phyloP scores from a whole-genome alignment of 2,888 invertebrate genomes.

The Aleiodes leptofemur region DNA sequence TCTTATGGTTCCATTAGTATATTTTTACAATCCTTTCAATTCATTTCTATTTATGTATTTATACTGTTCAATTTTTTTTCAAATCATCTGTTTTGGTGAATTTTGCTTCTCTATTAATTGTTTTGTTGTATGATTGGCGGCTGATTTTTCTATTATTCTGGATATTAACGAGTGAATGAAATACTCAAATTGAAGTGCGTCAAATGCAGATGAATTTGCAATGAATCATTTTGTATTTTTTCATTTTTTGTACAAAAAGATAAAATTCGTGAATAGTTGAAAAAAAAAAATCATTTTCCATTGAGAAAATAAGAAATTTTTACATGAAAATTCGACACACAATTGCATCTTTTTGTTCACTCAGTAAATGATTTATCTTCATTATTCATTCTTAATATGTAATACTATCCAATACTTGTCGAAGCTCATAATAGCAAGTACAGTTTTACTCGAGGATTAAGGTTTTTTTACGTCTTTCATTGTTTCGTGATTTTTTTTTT shows the following conservation, averaged over 20 bases:
- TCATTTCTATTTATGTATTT: background rate
- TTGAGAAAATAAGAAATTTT: no score
- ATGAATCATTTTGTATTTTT: background rate
- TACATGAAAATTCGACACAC: conserved; percentile 10
- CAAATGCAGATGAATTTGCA: conserved; percentile 25
- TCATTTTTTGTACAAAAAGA: conserved; percentile 26
- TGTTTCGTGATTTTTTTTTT: conserved; percentile 10
- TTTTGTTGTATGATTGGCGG: conserved; percentile 37
- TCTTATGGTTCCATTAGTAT: conserved; percentile 26
- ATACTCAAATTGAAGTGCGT: conserved; percentile 28
- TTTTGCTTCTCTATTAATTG: conserved; percentile 4
- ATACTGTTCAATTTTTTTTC: no score
- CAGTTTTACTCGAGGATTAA: conserved; percentile 68
- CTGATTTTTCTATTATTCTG: conserved; percentile 16
- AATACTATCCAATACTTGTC: conserved; percentile 74
- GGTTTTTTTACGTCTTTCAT: conserved; percentile 48
- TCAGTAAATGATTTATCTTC: conserved; percentile 14
- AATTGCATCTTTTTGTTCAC: conserved; percentile 36
- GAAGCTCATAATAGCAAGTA: conserved; percentile 73
- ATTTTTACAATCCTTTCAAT: conserved; percentile 23
- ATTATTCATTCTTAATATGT: conserved; percentile 56
- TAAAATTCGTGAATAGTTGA: background rate
- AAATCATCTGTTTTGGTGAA: background rate
- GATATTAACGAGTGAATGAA: conserved; percentile 41
- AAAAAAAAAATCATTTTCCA: no score